These are phyloP conservation scores for Alexandromys fortis DNA, from an alignment of 2,113 vertebrate species.

Conservation along the genomic window DNA sequence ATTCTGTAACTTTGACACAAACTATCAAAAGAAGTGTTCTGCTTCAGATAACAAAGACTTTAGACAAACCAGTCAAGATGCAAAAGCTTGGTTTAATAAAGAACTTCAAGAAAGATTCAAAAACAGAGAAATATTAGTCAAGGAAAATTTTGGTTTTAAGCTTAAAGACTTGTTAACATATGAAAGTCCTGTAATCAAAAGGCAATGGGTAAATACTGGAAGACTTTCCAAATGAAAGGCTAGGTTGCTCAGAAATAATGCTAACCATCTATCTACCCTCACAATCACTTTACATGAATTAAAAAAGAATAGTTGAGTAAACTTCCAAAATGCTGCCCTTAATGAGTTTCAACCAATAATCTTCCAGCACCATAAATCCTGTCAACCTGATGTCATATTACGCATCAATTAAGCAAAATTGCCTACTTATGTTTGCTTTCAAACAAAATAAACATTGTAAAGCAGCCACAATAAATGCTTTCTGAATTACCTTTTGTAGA, in stretches of 20 bases:
- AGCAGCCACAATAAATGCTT: neutral
- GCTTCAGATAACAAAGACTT: neutral
- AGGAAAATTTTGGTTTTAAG: conserved; percentile 24
- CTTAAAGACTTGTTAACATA: neutral
- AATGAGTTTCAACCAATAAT: neutral
- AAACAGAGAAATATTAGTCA: neutral
- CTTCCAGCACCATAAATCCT: neutral
- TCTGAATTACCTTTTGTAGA: neutral
- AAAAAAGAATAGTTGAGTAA: neutral
- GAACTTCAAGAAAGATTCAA: neutral
- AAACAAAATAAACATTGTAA: conserved; percentile 29
- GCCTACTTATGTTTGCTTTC: neutral
- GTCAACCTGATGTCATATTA: neutral
- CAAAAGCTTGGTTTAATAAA: conserved; percentile 11
- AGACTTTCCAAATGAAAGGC: conserved; percentile 1
- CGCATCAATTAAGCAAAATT: conserved; percentile 1
- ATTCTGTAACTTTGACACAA: neutral
- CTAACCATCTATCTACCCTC: neutral
- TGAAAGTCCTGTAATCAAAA: neutral
- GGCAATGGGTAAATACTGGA: neutral
- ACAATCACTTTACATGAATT: neutral
- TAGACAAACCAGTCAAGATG: neutral
- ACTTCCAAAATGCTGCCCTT: neutral
- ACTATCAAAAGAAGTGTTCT: neutral
- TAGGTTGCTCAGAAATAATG: neutral